phyloP scores from a whole-genome alignment of 1,140 invertebrate genomes.

The Lysiphlebus fabarum region DNA sequence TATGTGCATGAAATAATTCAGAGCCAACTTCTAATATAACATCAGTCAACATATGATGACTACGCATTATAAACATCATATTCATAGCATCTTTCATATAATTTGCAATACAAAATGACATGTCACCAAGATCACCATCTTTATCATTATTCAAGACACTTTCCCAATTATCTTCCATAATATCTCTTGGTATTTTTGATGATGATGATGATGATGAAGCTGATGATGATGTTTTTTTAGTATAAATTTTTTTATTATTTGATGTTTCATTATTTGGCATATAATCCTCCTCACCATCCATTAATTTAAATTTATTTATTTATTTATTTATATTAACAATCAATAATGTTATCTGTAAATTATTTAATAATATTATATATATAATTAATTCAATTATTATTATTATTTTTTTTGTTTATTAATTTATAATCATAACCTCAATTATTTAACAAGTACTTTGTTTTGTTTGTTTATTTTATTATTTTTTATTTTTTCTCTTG shows the following conservation, averaged over 20 bases:
- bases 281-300: conserved; percentile 49
- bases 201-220: too few species aligned
- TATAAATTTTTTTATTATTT: background rate
- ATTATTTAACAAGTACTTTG: background rate
- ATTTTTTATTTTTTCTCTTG: too few species aligned
- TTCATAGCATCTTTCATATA: conserved; percentile 83
- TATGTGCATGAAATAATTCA: conserved; percentile 84
- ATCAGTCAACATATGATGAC: conserved; percentile 86
- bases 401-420: background rate
- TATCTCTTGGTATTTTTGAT: conserved; percentile 15
- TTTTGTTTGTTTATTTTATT: too few species aligned
- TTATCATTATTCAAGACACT: conserved; percentile 41
- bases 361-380: background rate
- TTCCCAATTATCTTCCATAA: conserved; percentile 41
- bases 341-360: background rate
- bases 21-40: conserved; percentile 80
- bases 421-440: too few species aligned
- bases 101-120: conserved; percentile 82
- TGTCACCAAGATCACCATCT: conserved; percentile 67
- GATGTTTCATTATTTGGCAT: conserved; percentile 35
- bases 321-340: background rate
- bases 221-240: too few species aligned
- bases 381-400: background rate
- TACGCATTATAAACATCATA: conserved; percentile 87
- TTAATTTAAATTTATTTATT: conserved; percentile 38